Conservation (phyloP, 2,797 vertebrate species). For the Microctenopoma stevenorrisi region DNA sequence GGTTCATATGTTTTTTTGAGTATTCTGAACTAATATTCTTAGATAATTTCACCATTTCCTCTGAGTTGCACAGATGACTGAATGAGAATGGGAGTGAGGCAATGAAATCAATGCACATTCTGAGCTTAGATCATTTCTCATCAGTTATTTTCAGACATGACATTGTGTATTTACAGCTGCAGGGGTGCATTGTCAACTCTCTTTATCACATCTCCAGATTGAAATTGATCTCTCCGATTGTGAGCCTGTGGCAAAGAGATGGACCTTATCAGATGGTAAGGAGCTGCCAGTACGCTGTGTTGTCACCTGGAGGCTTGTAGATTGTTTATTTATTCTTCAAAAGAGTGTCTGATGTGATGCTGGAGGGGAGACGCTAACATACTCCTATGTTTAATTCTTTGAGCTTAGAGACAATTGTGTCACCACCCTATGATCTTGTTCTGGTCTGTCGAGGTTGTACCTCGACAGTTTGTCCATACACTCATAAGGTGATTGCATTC, state of each 20-base stretch:
- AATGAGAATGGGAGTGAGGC: conserved; percentile 35
- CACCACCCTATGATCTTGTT: conserved; percentile 32
- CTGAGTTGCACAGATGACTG: conserved; percentile 17
- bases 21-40: conserved; percentile 21
- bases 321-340: conserved; percentile 79
- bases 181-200: conserved; percentile 73
- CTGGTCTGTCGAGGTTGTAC: conserved; percentile 44
- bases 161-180: conserved; percentile 78
- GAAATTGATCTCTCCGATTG: conserved; percentile 83
- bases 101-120: conserved; percentile 73
- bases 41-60: conserved; percentile 23
- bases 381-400: conserved; percentile 61
- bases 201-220: conserved; percentile 83
- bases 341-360: conserved; percentile 72
- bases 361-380: conserved; percentile 55
- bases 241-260: conserved; percentile 73
- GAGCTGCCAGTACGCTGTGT: conserved; percentile 63
- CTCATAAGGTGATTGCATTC: conserved; percentile 50
- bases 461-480: conserved; percentile 34
- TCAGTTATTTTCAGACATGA: conserved; percentile 76
- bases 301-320: conserved; percentile 75
- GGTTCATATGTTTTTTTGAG: conserved; percentile 44
- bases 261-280: conserved; percentile 79
- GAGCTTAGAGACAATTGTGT: conserved; percentile 37
- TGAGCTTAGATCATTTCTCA: conserved; percentile 71